Evolutionary conservation across 2,797 vertebrate genomes (phyloP), one percentile per base, ranked within the genome.

Genomic region (Peromyscus attwateri): DNA sequence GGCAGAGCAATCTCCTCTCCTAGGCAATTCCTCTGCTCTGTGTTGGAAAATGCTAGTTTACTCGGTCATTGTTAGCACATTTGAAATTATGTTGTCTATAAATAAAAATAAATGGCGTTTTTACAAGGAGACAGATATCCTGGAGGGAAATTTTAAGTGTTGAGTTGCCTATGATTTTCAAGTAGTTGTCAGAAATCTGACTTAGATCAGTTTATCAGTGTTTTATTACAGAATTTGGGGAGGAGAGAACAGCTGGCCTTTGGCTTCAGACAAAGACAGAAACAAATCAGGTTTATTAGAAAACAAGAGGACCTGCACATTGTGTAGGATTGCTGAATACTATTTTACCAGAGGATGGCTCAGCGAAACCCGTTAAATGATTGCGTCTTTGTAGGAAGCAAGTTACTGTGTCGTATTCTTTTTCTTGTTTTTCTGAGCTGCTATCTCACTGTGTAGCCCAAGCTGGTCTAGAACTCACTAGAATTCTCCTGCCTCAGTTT

Each of bases 101-200:
- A 97, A 97, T 98, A 97, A 97, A 95, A 96, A 95, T 95, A 97
- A 95, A 95, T 96, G 92, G 6, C 46, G 17, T 96, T 96, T 97
- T 97, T 97, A 91, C 89, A 94, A 94, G 94, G 93, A 92, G 84
- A 97, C 77, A 91, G 16, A 85, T 96, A 91, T 88, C 96, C 95
- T 92, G 43, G 40, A 92, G 97, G 93, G 70, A 95, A 82, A 92
- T 92, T 96, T 84, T 89, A 85, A 92, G 70, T 93, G 43, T 91
- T 92, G 84, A 84, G 0, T 95, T 97, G 88, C 87, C 82, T 62
- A 6, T 94, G 91, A 94, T 96, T 97, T 97, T 94, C 82, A 95
- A 31, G 77, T 95, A 89, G 79, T 68, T 95, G 85, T 96, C 83
- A 91, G 97, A 95, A 95, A 95, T 95, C 82, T 96, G 85, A 89